Conservation (phyloP, 2,888 invertebrate species). For the Aspidapion aeneum region DNA sequence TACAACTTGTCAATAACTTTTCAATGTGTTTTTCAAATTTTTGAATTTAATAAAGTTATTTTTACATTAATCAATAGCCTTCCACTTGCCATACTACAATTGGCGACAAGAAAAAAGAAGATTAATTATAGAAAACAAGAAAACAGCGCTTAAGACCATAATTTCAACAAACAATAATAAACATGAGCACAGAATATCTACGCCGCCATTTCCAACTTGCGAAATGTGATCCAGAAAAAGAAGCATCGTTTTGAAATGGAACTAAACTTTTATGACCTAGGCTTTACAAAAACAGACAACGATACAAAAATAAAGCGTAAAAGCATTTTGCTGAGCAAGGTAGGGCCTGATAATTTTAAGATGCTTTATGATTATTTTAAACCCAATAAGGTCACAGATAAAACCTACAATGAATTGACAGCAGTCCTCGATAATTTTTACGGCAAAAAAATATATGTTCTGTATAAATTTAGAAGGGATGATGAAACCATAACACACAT, state of each 20-base stretch:
- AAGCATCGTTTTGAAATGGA: slow-evolving; percentile 1
- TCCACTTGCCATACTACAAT: too few species aligned
- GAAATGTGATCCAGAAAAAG: too few species aligned
- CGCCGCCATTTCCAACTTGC: too few species aligned
- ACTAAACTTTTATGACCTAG: not conserved
- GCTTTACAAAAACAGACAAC: not conserved
- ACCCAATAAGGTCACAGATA: not conserved
- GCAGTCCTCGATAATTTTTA: not conserved
- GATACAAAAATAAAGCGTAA: not conserved
- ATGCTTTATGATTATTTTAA: slow-evolving; percentile 9
- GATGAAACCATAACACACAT: slow-evolving; percentile 9
- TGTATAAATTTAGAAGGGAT: not conserved
- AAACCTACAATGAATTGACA: not conserved
- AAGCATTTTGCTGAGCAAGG: not conserved
- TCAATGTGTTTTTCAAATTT: too few species aligned
- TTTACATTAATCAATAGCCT: too few species aligned
- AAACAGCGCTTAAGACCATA: too few species aligned
- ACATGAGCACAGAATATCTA: too few species aligned
- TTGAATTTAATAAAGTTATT: too few species aligned
- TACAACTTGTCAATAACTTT: too few species aligned
- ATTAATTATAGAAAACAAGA: too few species aligned
- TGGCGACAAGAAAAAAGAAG: too few species aligned
- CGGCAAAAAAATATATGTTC: not conserved
- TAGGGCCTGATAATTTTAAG: not conserved
- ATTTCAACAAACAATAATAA: too few species aligned